These are phyloP conservation scores for Semnornis frantzii DNA, from an alignment of 2,113 vertebrate species.

Conservation along the genomic window DNA sequence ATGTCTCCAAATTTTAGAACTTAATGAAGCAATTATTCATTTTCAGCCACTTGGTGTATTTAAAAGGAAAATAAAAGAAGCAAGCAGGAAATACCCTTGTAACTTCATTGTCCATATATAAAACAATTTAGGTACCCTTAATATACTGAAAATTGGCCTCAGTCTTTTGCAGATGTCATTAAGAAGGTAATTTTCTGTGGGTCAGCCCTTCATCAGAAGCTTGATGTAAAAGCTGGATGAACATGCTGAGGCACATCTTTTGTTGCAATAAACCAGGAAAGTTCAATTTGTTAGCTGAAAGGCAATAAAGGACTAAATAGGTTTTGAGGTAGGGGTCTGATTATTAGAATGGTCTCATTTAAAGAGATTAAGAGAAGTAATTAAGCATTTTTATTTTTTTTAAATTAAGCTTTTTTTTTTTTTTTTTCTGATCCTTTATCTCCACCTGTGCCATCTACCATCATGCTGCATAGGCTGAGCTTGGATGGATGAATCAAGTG, in stretches of 20 bases:
- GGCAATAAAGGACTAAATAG: neutral
- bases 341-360: neutral
- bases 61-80: neutral
- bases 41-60: neutral
- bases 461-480: neutral
- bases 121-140: neutral
- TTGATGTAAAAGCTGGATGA: neutral
- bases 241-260: neutral
- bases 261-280: neutral
- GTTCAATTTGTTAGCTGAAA: neutral
- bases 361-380: neutral
- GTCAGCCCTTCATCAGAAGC: neutral
- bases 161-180: neutral
- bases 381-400: neutral
- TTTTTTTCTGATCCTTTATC: neutral
- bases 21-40: neutral
- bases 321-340: neutral
- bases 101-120: neutral
- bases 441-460: neutral
- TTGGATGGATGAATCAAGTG: neutral
- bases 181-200: neutral
- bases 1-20: neutral
- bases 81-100: neutral
- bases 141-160: neutral
- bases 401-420: too few relatives aligned